Evolutionary conservation across 2,113 vertebrate genomes (phyloP), one percentile per base, ranked within the genome.

Genomic region (Barbus barbus): DNA sequence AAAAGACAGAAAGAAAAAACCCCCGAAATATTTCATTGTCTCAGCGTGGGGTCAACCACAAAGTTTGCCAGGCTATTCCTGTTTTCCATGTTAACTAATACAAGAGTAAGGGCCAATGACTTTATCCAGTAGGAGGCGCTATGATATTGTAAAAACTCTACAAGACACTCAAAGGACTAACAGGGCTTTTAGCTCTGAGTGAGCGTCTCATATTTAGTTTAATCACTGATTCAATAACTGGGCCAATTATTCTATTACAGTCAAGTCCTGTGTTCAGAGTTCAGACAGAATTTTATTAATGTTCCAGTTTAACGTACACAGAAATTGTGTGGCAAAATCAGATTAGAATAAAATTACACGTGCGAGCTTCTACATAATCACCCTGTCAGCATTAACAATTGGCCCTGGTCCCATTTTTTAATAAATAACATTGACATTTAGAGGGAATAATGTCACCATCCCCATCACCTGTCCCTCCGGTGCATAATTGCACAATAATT

Each of bases 401-500:
- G 53, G 26, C 60, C 67, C 73, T 38, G 74, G 61, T 76, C 33
- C 61, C 41, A 72, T 81, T 83, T 56, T 56, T 20, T 31, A 33
- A 72, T 38, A 73, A 69, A 71, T 80, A 69, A 83, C 74, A 63
- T 36, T 84, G 84, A 74, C 83, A 74, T 78, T 87, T 60, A 44
- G 63, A 46, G 63, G 22, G 44, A 81, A 77, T 81, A 71, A 83
- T 72, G n/a, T 48, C 77, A 13, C 58, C 24, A 60, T 46, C 44
- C 26, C 82, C 56, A 78, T 85, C 81, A 85, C 61, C 82, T 87
- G 87, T 58, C 67, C 51, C 48, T n/a, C 48, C 31, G 28, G 11
- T 38, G 85, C 84, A 87, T 88, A 85, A 86, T 90, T 76, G 74
- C 56, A 72, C 83, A 82, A 87, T 87, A 86, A 87, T 82, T 90